These are phyloP conservation scores for Fringilla coelebs DNA, from an alignment of 2,797 vertebrate species.

Conservation along the genomic window DNA sequence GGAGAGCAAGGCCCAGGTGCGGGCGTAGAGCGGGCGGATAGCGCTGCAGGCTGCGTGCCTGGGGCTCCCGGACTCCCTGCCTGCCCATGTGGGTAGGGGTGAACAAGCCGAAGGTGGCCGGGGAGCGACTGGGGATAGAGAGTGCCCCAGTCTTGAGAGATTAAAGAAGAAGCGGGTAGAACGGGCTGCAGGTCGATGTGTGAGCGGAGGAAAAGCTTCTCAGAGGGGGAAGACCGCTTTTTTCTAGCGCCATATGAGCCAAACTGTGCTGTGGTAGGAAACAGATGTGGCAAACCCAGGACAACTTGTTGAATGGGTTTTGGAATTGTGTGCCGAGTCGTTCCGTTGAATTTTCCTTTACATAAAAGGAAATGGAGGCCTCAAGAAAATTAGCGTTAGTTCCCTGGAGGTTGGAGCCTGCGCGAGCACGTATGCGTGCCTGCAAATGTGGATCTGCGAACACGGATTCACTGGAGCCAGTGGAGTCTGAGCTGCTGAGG, in stretches of 20 bases:
- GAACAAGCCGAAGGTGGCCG: accelerated
- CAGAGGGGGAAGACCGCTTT: not conserved
- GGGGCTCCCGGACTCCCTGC: accelerated
- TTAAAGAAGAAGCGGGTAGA: not conserved
- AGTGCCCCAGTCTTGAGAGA: not conserved
- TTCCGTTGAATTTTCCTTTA: not conserved
- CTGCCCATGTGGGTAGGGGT: accelerated
- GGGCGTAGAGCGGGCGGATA: not conserved
- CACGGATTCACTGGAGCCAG: not conserved
- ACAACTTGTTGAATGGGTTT: not conserved
- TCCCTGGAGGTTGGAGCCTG: not conserved
- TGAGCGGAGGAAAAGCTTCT: not conserved
- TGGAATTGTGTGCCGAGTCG: not conserved
- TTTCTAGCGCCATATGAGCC: accelerated
- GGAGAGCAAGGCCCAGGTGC: too few species aligned
- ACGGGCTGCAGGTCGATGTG: too few species aligned
- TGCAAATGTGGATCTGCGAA: not conserved
- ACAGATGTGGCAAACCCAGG: not conserved
- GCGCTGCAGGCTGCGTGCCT: accelerated
- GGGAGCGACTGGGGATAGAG: not conserved
- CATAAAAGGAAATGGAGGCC: constrained; percentile 23
- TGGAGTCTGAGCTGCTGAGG: not conserved
- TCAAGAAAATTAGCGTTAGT: not conserved
- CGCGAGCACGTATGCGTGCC: not conserved
- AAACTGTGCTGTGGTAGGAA: not conserved